Conservation (phyloP, 2,113 vertebrate genomes). For the Myotis davidii region DNA sequence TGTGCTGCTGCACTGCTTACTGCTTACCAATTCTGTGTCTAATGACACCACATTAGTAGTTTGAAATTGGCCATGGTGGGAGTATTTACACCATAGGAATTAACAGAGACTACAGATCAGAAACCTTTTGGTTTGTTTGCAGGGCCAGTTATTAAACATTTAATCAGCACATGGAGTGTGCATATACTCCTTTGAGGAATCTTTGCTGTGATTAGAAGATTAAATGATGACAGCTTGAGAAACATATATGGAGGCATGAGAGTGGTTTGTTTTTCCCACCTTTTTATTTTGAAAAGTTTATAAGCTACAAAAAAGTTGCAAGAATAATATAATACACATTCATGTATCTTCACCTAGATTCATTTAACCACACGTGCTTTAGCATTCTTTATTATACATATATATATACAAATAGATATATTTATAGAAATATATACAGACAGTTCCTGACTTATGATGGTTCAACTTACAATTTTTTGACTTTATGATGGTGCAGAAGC, state of each 20-base stretch:
- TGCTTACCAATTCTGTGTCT: not conserved
- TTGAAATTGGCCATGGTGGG: not conserved
- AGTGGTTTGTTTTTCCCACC: not conserved
- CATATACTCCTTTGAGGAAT: not conserved
- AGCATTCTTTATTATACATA: not conserved
- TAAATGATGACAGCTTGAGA: not conserved
- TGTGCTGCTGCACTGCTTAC: not conserved
- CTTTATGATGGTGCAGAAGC: not conserved
- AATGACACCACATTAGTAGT: not conserved
- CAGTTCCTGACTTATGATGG: not conserved
- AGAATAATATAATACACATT: not conserved
- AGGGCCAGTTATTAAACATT: not conserved
- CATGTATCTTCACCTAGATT: not conserved
- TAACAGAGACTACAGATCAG: not conserved
- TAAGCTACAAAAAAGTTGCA: not conserved
- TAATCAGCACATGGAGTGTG: not conserved
- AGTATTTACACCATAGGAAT: not conserved
- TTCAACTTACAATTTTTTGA: not conserved
- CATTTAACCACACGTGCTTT: not conserved
- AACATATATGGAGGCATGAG: not conserved
- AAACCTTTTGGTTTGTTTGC: not conserved
- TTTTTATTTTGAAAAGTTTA: conserved; percentile 31
- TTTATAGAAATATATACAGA: not conserved
- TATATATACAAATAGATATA: not conserved
- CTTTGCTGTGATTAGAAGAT: not conserved